Conservation (phyloP, 2,888 invertebrate genomes). For the Hirtodrosophila duncani region DNA sequence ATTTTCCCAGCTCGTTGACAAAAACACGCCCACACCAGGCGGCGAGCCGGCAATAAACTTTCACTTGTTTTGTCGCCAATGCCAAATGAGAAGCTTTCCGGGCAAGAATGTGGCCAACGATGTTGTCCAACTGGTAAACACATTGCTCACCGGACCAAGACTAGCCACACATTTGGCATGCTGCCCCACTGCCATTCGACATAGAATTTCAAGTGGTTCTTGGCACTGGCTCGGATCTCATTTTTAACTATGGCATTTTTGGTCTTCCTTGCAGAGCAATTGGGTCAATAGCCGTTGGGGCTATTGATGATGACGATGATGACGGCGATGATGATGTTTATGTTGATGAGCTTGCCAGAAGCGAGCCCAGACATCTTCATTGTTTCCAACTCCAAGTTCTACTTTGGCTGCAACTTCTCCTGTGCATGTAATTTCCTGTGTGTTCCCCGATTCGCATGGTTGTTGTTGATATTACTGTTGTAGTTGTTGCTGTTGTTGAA, state of each 20-base stretch:
- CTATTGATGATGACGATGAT: constrained; percentile 12
- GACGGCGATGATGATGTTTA: constrained; percentile 6
- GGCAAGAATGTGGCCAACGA: constrained; percentile 19
- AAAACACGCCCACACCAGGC: constrained; percentile 3
- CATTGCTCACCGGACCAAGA: no score
- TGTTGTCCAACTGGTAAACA: constrained; percentile 54
- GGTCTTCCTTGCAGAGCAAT: constrained; percentile 55
- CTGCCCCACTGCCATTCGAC: constrained; percentile 34
- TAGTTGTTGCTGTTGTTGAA: constrained; percentile 33
- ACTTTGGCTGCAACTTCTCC: constrained; percentile 19
- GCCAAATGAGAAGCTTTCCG: constrained; percentile 21
- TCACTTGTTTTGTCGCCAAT: constrained; percentile 57
- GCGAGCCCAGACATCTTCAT: no score
- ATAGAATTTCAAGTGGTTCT: constrained; percentile 55
- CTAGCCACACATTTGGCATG: constrained; percentile 49
- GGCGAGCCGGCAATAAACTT: constrained; percentile 50
- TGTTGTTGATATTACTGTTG: constrained; percentile 15
- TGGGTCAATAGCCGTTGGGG: constrained; percentile 52
- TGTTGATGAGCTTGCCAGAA: no score
- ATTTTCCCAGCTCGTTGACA: constrained; percentile 39
- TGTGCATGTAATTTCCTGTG: constrained; percentile 59
- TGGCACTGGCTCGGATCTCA: constrained; percentile 36
- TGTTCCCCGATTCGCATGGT: constrained; percentile 7
- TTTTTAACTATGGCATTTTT: constrained; percentile 44
- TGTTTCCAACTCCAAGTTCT: neutral